Base-by-base conservation (phyloP, 2,797 vertebrate genomes). In the Atherinosoma microstoma region DNA sequence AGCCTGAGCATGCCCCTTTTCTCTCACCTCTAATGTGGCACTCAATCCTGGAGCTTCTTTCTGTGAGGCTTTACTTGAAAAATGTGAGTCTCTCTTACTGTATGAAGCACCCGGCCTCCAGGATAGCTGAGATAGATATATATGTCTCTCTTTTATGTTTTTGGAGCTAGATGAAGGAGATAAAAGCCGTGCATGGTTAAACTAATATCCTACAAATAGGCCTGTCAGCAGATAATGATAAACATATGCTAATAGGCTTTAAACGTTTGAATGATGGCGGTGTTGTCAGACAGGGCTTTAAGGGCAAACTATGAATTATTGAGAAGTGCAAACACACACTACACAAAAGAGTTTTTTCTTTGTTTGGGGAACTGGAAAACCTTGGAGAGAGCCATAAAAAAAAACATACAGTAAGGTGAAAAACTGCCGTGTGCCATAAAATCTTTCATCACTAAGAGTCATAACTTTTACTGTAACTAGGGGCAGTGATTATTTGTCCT, bases 21-120 rank as follows among this genome's bases (percentile, higher is more conserved):
- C 49, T 58, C 32, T 64, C 61, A 60, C 57, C 35, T 58, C 42
- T 58, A 58, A 67, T 73, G 32, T 70, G 51, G 4, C 51, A 35
- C 35, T 78, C 53, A 20, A 13, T 73, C 49, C 59, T 20, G 2
- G 22, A 27, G 49, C 45, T 35, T 66, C 60, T 51, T 16, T 40
- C 67, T 54, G 69, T 16, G 54, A 73, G 63, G 16, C 60, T 30
- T 40, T 54, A 51, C 78, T 78, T 73, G 57, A 74, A 79, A 82
- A 81, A 67, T 53, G 59, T 49, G 24, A 0, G 1, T 58, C 53
- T 53, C 34, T 42, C 24, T 56, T 65, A 53, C 51, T 54, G 24
- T 54, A 59, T 34, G 20, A 58, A 66, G 35, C 36, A 16, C 18
- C 68, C 36, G 69, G 70, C 72, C 77, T 80, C 42, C 24, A 59